Conservation (phyloP, 2,113 vertebrate species). For the Halcyon malimbica region DNA sequence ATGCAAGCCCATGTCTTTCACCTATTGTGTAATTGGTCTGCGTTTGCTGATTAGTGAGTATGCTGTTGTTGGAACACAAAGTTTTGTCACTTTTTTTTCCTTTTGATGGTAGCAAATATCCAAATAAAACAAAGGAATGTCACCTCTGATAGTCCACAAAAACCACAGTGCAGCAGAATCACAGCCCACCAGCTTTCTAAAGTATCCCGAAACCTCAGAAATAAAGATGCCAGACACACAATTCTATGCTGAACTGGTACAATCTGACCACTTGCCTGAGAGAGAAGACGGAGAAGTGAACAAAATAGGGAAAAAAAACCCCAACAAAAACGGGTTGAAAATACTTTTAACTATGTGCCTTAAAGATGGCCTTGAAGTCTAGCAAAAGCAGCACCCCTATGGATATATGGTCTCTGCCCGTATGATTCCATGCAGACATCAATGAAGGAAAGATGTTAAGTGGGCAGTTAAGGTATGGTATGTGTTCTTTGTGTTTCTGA, state of each 20-base stretch:
- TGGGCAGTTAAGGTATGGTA: not conserved
- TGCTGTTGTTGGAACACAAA: slow-evolving; percentile 41
- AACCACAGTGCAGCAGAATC: not conserved
- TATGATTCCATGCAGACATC: not conserved
- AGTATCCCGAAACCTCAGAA: not conserved
- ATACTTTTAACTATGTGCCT: not conserved
- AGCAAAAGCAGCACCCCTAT: not conserved
- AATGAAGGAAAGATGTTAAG: fast-evolving
- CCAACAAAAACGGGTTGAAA: not conserved
- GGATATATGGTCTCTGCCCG: fast-evolving
- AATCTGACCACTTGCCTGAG: not conserved
- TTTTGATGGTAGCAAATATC: slow-evolving; percentile 32
- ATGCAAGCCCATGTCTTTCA: slow-evolving; percentile 23
- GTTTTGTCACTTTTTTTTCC: slow-evolving; percentile 7
- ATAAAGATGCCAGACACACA: not conserved
- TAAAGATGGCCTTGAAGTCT: not conserved
- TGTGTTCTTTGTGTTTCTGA: not conserved
- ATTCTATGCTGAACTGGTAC: not conserved
- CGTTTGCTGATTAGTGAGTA: slow-evolving; percentile 43
- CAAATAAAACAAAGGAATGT: slow-evolving; percentile 50
- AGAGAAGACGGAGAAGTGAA: not conserved
- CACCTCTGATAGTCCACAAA: not conserved
- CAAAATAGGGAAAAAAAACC: not conserved
- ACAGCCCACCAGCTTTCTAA: not conserved
- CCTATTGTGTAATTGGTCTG: slow-evolving; percentile 49